Evolutionary conservation across 2,888 invertebrate species (phyloP).

Genomic region (Hypena proboscidalis): DNA sequence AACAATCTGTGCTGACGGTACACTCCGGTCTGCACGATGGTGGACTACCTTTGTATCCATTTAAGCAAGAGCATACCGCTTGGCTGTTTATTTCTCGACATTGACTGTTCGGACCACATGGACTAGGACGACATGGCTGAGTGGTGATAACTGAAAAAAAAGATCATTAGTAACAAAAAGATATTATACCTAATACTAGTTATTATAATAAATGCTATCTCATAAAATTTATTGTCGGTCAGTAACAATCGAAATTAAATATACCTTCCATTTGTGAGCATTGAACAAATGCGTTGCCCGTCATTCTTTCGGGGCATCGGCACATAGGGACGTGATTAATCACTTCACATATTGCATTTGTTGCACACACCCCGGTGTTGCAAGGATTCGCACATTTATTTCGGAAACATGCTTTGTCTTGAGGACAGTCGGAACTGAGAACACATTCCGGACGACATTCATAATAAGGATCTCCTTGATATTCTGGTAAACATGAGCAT

Average conservation of each 20-base stretch:
- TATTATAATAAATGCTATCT: no score
- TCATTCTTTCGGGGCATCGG: conserved; percentile 87
- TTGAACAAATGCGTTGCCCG: conserved; percentile 88
- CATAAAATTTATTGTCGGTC: no score
- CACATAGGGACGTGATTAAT: conserved; percentile 90
- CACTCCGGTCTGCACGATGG: conserved; percentile 93
- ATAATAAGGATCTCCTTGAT: conserved; percentile 88
- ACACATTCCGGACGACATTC: conserved; percentile 90
- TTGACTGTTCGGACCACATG: conserved; percentile 92
- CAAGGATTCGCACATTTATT: conserved; percentile 91
- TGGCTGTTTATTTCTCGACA: conserved; percentile 90
- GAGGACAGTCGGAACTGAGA: conserved; percentile 87
- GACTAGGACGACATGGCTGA: conserved; percentile 82
- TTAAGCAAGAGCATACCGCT: conserved; percentile 89
- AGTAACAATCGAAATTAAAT: conserved; percentile 2
- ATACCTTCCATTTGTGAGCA: conserved; percentile 82
- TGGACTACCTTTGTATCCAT: conserved; percentile 90
- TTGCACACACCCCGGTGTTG: conserved; percentile 88
- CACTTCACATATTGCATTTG: conserved; percentile 89
- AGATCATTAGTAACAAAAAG: no score
- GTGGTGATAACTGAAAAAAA: conserved; percentile 62
- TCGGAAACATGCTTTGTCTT: conserved; percentile 87
- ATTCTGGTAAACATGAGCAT: conserved; percentile 87
- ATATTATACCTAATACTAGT: no score
- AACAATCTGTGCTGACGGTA: conserved; percentile 90